phyloP scores from a whole-genome alignment of 2,797 vertebrate genomes.

The Tragelaphus eurycerus region DNA sequence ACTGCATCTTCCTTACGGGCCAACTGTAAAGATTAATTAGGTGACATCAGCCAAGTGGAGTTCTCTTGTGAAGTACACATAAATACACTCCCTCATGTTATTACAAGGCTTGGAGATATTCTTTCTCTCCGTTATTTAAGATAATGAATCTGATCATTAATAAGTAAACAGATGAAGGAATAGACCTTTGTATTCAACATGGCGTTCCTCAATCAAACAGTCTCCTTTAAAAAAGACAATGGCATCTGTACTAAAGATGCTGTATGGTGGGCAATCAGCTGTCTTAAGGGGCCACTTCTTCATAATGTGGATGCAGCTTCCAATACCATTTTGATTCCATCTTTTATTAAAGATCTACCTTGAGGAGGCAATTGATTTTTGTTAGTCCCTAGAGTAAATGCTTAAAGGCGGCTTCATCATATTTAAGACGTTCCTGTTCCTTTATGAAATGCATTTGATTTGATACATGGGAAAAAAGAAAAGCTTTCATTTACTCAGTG shows the following conservation, averaged over 20 bases:
- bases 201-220: neutral
- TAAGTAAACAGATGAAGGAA: conserved; percentile 44
- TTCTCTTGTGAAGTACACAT: conserved; percentile 39
- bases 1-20: neutral
- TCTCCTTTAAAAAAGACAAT: conserved; percentile 11
- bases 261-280: neutral
- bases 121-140: conserved; percentile 41
- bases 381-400: conserved; percentile 56
- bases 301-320: neutral
- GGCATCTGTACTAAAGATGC: neutral
- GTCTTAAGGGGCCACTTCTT: conserved; percentile 47
- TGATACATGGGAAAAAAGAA: conserved; percentile 29
- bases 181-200: neutral
- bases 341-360: conserved; percentile 72
- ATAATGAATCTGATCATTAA: conserved; percentile 26
- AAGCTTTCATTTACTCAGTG: neutral
- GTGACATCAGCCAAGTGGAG: neutral
- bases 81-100: neutral
- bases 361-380: conserved; percentile 72
- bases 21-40: conserved; percentile 67
- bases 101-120: neutral
- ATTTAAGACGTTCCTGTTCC: conserved; percentile 36
- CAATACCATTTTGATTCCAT: conserved; percentile 56
- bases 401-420: neutral
- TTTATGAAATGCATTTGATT: conserved; percentile 56